Base-by-base conservation (phyloP, 2,888 invertebrate genomes). In the Pachycephus smyrnensis region DNA sequence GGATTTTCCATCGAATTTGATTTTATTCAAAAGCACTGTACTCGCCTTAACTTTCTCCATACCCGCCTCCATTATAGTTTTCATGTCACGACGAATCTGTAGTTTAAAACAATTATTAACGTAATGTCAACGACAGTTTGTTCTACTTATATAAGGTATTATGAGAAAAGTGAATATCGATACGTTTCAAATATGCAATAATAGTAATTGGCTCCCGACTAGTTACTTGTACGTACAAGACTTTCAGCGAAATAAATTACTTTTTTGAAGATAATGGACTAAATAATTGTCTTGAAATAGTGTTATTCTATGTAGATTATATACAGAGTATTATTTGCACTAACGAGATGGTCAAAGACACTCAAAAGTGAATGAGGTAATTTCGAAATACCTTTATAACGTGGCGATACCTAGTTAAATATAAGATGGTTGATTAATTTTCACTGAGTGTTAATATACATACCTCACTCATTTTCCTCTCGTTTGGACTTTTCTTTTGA, bases 1-100 rank as follows among this genome's bases (percentile, higher is more conserved):
- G 3, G 80, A 74, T n/a, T 82, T 83, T 1, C 83, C 84, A 31
- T 89, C 86, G 76, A 80, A 88, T 55, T 85, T 87, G 0, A 89
- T 81, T 75, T 88, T 88, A 11, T 89, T 80, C 0, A 81, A 79
- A n/a, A 87, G 73, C 32, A 89, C 83, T 32, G 78, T 82, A 1
- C 82, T 79, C 4, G 88, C 84, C 76, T 84, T 83, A 12, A 89
- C 86, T 68, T 82, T 84, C 11, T 80, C 81, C 35, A 89, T 78
- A 0, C 89, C 89, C 0, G 81, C 82, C 75, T 85, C 81, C 11
- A 88, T 79, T 15, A 88, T 82, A n/a, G 77, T 68, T 37, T 84
- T 84, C 78, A 89, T 81, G 71, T 88, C 86, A 1, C 82, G 77
- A 6, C 88, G 86, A 73, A 88, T 88, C 89, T 89, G 75, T 0